Evolutionary conservation across 2,888 invertebrate genomes (phyloP), one percentile per base, ranked within the genome.

Genomic region (Ochropleura leucogaster): DNA sequence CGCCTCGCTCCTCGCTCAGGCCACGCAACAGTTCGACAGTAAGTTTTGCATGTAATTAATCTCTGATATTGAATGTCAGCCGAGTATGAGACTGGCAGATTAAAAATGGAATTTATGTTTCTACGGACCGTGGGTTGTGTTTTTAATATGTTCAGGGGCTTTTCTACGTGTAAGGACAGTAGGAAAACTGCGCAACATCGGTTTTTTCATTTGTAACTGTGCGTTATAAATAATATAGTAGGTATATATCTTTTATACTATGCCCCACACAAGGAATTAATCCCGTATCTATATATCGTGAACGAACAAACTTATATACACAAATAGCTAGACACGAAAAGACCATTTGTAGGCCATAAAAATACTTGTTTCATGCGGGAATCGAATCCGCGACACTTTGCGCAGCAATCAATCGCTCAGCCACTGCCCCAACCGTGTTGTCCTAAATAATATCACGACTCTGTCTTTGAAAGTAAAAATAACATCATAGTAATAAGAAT

Each of bases 1-100:
- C 89, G 97, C 97, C 62, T 97, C 95, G 71, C 95, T 95, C 77
- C 96, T 96, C 80, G 97, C 95, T 70, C 97, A 96, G 87, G 97
- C 95, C 81, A 97, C 94, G 82, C 97, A 94, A 87, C 97, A 96
- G 87, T 96, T 96, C 85, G 96, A 96, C 85, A 94, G 96, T 96
- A 81, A 94, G 95, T 92, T 66, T 77, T 67, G 77, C 78, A 79
- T 77, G 84, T 82, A 75, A 85, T 83, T 87, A 85, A 87, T 85
- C 68, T 82, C 44, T 71, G 75, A 80, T 85, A 74, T 85, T 85
- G 77, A 71, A 82, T 76, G 70, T 83, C 67, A 74, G 59, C 63
- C 60, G 71, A 65, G 71, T 66, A 69, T 77, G 68, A 73, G 57
- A 68, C 60, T 55, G 64, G 66, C 63, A 72, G 77, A 77, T 74